phyloP scores from a whole-genome alignment of 2,113 vertebrate species.

The Brachyhypopomus gauderio region DNA sequence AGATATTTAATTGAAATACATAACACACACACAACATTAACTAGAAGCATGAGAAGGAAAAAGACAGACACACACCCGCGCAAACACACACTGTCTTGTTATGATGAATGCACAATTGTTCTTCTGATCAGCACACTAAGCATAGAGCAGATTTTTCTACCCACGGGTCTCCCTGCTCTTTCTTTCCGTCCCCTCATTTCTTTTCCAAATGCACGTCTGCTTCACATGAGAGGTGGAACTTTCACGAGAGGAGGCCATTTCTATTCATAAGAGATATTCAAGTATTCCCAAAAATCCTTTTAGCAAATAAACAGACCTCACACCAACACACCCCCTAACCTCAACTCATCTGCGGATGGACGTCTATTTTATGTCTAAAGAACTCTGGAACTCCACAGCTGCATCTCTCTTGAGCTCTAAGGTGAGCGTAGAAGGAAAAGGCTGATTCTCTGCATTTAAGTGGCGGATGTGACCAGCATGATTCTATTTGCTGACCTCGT shows the following conservation, averaged over 20 bases:
- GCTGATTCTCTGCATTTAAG: too few relatives aligned
- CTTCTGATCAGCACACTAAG: slow-evolving; percentile 4
- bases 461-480: too few relatives aligned
- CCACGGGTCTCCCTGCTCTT: slow-evolving; percentile 27
- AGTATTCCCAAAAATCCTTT: neutral
- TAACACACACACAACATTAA: neutral
- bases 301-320: neutral
- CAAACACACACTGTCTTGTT: slow-evolving; percentile 8
- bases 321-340: neutral
- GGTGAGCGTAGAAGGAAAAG: too few relatives aligned
- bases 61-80: slow-evolving; percentile 1
- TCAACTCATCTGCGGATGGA: neutral
- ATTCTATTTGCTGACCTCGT: too few relatives aligned
- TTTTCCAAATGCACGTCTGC: neutral
- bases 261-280: neutral
- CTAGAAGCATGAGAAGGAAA: too few relatives aligned
- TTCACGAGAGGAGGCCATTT: too few relatives aligned
- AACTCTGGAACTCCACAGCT: too few relatives aligned
- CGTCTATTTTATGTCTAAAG: neutral
- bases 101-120: neutral
- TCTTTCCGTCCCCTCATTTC: neutral
- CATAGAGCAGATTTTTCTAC: neutral
- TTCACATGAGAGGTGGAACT: neutral
- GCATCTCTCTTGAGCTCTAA: too few relatives aligned
- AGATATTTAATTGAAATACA: neutral